Percentiles rank a stretch among this genome's conserved stretches.
These are phyloP conservation scores for Ramphastos sulfuratus DNA, from an alignment of 2,113 vertebrate species.

Conservation along the genomic window DNA sequence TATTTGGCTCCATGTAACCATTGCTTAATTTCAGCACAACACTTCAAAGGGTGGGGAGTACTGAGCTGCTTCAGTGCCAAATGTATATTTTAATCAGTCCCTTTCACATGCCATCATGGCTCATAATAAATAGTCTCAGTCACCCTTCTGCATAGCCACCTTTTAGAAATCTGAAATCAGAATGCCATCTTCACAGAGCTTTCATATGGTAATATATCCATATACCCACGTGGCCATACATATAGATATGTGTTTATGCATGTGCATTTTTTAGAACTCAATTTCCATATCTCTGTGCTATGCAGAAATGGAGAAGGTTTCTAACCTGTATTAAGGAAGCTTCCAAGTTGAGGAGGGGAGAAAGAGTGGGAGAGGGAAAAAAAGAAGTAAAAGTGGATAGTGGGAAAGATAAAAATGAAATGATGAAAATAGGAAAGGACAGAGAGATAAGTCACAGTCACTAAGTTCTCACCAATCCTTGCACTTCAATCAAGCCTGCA, in stretches of 20 bases:
- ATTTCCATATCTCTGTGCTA: not conserved
- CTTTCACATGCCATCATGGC: not conserved
- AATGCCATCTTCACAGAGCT: not conserved
- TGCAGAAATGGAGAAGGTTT: not conserved
- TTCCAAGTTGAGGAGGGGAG: not conserved
- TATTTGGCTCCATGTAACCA: conserved; percentile 18
- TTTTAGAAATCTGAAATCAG: not conserved
- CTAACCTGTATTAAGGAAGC: not conserved
- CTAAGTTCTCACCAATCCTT: not conserved
- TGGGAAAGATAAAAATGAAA: not conserved
- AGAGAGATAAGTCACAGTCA: not conserved
- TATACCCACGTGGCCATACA: accelerated
- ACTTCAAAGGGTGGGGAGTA: not conserved
- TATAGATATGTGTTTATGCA: not conserved
- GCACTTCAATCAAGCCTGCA: not conserved
- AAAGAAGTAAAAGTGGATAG: not conserved
- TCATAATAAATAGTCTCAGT: not conserved
- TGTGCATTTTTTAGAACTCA: not conserved
- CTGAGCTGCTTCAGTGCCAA: not conserved
- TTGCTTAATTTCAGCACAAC: conserved; percentile 19
- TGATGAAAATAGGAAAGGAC: not conserved
- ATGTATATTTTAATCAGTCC: not conserved
- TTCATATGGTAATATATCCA: not conserved
- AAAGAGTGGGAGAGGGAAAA: not conserved
- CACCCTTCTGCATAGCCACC: not conserved